Evolutionary conservation across 2,113 vertebrate species (phyloP).

Genomic region (Pan troglodytes): DNA sequence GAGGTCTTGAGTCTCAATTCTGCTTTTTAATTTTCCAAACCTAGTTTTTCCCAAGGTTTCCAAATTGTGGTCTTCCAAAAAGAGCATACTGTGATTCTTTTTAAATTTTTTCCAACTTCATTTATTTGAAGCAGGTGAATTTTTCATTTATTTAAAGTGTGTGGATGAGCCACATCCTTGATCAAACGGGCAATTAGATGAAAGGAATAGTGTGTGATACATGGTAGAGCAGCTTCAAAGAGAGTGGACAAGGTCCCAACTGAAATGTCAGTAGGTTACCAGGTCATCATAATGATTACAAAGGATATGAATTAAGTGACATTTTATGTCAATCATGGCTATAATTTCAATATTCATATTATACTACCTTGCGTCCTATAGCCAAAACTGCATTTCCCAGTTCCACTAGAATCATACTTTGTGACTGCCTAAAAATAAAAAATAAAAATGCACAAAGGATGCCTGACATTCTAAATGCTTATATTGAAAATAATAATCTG

Average conservation of each 20-base stretch:
- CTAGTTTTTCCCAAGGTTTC: not conserved
- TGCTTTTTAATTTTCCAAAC: not conserved
- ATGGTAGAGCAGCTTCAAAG: not conserved
- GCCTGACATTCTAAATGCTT: slow-evolving; percentile 61
- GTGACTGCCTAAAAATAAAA: slow-evolving; percentile 68
- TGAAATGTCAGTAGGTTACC: slow-evolving; percentile 36
- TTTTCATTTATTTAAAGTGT: not conserved
- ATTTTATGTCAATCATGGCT: slow-evolving; percentile 37
- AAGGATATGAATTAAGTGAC: not conserved
- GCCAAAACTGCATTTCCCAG: slow-evolving; percentile 55
- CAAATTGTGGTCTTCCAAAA: not conserved
- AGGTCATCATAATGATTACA: slow-evolving; percentile 41
- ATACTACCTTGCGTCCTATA: not conserved
- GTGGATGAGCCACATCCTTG: not conserved
- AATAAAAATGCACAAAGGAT: slow-evolving; percentile 23
- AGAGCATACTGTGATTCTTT: not conserved
- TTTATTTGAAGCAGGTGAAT: not conserved
- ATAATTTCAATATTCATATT: slow-evolving; percentile 57
- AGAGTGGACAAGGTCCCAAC: not conserved
- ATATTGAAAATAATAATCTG: slow-evolving; percentile 57
- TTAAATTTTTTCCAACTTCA: not conserved
- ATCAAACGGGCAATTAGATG: not conserved
- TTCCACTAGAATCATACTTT: slow-evolving; percentile 45
- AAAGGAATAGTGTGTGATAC: not conserved
- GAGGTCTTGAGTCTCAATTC: not conserved